A percentile compares a stretch with the other conserved stretches of the same genome.
These are phyloP conservation scores for Syritta pipiens DNA, from an alignment of 2,888 invertebrate genomes.

Conservation along the genomic window DNA sequence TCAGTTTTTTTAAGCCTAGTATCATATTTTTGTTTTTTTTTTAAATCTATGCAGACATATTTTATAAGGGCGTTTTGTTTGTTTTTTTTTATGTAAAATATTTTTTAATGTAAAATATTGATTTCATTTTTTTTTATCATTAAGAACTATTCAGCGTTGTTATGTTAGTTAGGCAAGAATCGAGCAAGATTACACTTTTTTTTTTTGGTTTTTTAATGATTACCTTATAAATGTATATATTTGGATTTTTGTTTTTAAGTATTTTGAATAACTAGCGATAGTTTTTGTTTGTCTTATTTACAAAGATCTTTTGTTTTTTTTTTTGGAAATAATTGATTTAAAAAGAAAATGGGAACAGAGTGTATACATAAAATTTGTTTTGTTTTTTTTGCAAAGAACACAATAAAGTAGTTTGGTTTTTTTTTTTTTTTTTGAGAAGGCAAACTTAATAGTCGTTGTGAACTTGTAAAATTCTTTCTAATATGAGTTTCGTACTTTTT, in stretches of 20 bases:
- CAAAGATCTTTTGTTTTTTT: constrained; percentile 1
- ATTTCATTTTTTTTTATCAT: not conserved
- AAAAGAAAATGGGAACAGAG: not conserved
- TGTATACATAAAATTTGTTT: not conserved
- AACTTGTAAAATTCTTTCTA: constrained; percentile 7
- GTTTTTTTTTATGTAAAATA: constrained; percentile 37
- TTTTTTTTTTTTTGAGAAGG: constrained; percentile 6
- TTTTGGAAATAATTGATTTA: not conserved
- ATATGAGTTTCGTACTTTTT: constrained; percentile 21
- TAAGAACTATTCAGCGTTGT: constrained; percentile 63
- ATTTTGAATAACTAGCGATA: constrained; percentile 36
- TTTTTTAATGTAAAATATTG: no score
- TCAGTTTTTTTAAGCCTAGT: constrained; percentile 15
- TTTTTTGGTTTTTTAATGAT: constrained; percentile 17
- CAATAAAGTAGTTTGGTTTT: constrained; percentile 1
- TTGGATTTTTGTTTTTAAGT: not conserved
- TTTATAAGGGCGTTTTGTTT: constrained; percentile 22
- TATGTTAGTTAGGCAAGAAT: constrained; percentile 57
- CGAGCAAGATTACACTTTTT: constrained; percentile 17
- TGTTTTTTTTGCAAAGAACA: constrained; percentile 18
- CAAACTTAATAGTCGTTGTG: constrained; percentile 38
- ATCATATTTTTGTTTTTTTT: not conserved
- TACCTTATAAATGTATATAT: constrained; percentile 12
- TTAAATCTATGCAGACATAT: constrained; percentile 26
- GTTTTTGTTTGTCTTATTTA: constrained; percentile 44